Evolutionary conservation across 1,140 invertebrate genomes (phyloP).

Genomic region (Drosophila lowei): DNA sequence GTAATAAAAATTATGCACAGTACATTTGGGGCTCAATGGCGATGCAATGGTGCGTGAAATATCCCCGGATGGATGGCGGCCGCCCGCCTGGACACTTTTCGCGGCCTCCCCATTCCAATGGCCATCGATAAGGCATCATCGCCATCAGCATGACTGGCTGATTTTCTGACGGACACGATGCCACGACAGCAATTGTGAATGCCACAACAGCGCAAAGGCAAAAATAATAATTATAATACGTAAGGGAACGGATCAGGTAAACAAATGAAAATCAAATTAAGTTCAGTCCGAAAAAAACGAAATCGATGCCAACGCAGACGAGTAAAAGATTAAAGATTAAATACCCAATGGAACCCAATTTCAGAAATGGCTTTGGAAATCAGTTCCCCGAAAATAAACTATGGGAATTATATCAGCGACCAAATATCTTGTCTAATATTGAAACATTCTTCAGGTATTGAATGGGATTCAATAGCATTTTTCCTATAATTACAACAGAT

Average conservation of each 20-base stretch:
- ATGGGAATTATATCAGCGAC: too few species aligned
- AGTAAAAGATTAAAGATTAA: not conserved
- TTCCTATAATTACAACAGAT: too few species aligned
- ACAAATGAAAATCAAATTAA: constrained; percentile 69
- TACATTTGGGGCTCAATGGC: constrained; percentile 67
- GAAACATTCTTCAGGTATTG: too few species aligned
- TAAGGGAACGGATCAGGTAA: constrained; percentile 50
- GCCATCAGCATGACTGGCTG: constrained; percentile 45
- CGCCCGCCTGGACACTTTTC: constrained; percentile 18
- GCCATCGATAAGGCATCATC: constrained; percentile 68
- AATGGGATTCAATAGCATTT: too few species aligned
- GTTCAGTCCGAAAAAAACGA: not conserved
- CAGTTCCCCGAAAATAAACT: too few species aligned
- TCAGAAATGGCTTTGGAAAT: too few species aligned
- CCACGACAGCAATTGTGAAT: constrained; percentile 46
- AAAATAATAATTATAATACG: constrained; percentile 34
- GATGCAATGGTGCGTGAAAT: constrained; percentile 68
- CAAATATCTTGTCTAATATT: too few species aligned
- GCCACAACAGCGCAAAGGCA: constrained; percentile 9
- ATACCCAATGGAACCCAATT: not conserved
- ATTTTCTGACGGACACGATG: constrained; percentile 66
- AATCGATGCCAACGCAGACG: not conserved
- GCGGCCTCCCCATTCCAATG: not conserved
- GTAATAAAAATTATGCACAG: constrained; percentile 79
- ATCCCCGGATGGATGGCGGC: not conserved